A percentile compares a stretch with the other conserved stretches of the same genome.
phyloP scores from a whole-genome alignment of 2,888 invertebrate genomes.

The Nysson spinosus region DNA sequence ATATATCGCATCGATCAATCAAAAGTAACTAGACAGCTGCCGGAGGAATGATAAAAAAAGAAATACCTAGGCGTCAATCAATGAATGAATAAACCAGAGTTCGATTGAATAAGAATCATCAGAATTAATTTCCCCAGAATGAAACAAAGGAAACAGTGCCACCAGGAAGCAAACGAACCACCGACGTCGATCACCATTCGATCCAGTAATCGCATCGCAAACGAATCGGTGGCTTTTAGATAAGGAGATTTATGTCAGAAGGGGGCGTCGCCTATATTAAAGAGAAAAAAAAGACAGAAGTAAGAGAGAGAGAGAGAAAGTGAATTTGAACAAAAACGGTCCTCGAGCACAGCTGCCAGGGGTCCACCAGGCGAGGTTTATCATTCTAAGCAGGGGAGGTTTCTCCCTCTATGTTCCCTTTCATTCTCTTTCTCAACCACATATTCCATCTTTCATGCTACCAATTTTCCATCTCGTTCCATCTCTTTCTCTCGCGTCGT shows the following conservation, averaged over 20 bases:
- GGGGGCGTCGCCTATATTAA: slow-evolving; percentile 3
- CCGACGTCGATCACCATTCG: no score
- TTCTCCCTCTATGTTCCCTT: slow-evolving; percentile 36
- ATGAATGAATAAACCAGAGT: no score
- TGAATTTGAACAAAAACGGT: slow-evolving; percentile 41
- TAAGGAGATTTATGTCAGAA: slow-evolving; percentile 15
- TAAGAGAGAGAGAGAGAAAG: slow-evolving; percentile 10
- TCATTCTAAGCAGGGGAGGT: slow-evolving; percentile 63
- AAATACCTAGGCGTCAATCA: no score
- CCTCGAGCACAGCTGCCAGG: slow-evolving; percentile 59
- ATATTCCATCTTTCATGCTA: slow-evolving; percentile 13
- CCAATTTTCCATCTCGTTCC: slow-evolving; percentile 8
- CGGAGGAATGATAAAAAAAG: no score
- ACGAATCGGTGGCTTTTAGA: slow-evolving; percentile 11
- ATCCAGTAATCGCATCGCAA: not conserved
- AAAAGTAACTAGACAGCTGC: no score
- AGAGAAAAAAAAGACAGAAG: slow-evolving; percentile 2
- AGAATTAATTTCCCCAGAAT: no score
- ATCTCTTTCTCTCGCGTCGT: slow-evolving; percentile 26
- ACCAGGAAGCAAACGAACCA: no score
- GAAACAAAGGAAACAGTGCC: no score
- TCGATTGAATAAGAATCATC: no score
- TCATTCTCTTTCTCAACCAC: slow-evolving; percentile 19
- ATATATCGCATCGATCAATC: no score
- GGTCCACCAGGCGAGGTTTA: slow-evolving; percentile 47